Evolutionary conservation across 2,888 invertebrate genomes (phyloP).

Genomic region (Reticulitermes lucifugus): DNA sequence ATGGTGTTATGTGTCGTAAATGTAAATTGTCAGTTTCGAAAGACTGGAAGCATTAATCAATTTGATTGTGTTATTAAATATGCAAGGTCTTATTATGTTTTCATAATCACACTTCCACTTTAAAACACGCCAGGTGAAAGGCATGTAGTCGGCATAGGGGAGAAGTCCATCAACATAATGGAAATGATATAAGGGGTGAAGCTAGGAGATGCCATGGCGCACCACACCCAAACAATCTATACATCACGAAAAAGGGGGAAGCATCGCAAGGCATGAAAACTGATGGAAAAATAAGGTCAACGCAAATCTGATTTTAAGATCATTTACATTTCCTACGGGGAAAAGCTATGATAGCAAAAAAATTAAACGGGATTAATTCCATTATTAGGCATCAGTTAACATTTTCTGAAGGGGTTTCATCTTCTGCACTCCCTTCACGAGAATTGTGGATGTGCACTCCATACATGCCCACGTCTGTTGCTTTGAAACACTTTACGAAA

Average conservation of each 20-base stretch:
- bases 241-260: not conserved
- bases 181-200: not conserved
- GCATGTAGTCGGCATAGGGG: not conserved
- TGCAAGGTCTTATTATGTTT: not conserved
- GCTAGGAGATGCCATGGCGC: not conserved
- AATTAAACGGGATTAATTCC: too few relatives aligned
- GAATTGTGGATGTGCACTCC: too few relatives aligned
- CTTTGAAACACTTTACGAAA: too few relatives aligned
- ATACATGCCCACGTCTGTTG: too few relatives aligned
- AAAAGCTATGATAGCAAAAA: too few relatives aligned
- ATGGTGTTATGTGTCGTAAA: too few relatives aligned
- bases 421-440: too few relatives aligned
- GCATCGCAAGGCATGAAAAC: not conserved
- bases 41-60: too few relatives aligned
- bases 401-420: too few relatives aligned
- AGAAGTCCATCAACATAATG: slow-evolving; percentile 25
- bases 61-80: too few relatives aligned
- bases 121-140: slow-evolving; percentile 21
- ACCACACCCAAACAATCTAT: slow-evolving; percentile 9
- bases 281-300: not conserved
- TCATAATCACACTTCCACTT: not conserved
- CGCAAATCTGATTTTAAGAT: not conserved
- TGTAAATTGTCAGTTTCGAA: too few relatives aligned
- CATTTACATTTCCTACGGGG: not conserved
- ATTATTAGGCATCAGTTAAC: too few relatives aligned